Conservation (phyloP, 2,888 invertebrate genomes). For the Melipona beecheii region DNA sequence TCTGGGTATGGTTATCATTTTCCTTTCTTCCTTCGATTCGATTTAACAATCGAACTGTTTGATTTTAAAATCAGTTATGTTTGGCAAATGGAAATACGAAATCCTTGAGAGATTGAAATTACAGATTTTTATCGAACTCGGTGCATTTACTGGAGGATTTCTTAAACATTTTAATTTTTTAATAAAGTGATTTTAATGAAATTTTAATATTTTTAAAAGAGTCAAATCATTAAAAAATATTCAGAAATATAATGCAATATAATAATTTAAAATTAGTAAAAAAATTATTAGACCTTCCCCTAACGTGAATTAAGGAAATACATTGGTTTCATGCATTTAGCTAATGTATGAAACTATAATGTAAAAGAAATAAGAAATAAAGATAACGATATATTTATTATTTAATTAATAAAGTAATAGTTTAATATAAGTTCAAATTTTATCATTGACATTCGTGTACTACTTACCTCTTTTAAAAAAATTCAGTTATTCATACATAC, state of each 20-base stretch:
- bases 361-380: neutral
- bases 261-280: neutral
- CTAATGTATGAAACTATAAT: neutral
- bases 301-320: neutral
- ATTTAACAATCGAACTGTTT: neutral
- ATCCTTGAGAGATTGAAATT: neutral
- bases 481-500: neutral
- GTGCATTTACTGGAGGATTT: neutral
- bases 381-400: constrained; percentile 8
- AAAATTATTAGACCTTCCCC: neutral
- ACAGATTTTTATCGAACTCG: neutral
- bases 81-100: neutral
- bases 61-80: neutral
- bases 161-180: neutral
- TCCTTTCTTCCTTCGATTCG: neutral
- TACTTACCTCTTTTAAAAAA: constrained; percentile 21
- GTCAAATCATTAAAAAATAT: no score
- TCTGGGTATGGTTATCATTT: neutral
- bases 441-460: neutral
- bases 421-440: neutral
- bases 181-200: neutral
- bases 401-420: neutral
- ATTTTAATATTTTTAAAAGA: neutral
- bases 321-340: no score
- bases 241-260: neutral